phyloP scores from a whole-genome alignment of 2,888 invertebrate genomes.

The Neoaliturus tenellus region DNA sequence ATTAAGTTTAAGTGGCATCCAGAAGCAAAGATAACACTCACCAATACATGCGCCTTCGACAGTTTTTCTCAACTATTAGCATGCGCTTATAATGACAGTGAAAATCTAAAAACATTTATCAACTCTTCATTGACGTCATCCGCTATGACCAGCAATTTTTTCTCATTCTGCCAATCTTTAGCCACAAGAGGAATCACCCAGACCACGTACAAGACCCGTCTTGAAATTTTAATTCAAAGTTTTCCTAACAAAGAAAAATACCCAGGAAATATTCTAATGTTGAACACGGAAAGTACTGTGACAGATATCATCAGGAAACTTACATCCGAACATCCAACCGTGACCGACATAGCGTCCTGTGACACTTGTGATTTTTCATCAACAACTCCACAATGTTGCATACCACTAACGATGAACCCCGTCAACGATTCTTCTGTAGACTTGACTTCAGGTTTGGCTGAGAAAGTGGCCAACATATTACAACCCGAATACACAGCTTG shows the following conservation, averaged over 20 bases:
- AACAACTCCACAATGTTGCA: background rate
- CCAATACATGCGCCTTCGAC: slow-evolving; percentile 44
- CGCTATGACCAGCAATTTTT: background rate
- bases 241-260: background rate
- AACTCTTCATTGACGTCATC: background rate
- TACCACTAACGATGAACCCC: background rate
- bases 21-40: background rate
- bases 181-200: background rate
- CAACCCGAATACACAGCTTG: background rate
- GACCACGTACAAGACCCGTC: background rate
- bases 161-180: background rate
- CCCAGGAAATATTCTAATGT: background rate
- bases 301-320: background rate
- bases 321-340: background rate
- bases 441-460: background rate
- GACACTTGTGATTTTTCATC: background rate
- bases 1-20: background rate
- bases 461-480: background rate
- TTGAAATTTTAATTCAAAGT: background rate
- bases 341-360: background rate
- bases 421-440: background rate
- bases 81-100: slow-evolving; percentile 19
- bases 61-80: slow-evolving; percentile 20
- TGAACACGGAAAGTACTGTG: slow-evolving; percentile 28
- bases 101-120: background rate